Evolutionary conservation across 2,888 invertebrate species (phyloP), one percentile per base, ranked within the genome.

Genomic region (Standfussiana lucernea): DNA sequence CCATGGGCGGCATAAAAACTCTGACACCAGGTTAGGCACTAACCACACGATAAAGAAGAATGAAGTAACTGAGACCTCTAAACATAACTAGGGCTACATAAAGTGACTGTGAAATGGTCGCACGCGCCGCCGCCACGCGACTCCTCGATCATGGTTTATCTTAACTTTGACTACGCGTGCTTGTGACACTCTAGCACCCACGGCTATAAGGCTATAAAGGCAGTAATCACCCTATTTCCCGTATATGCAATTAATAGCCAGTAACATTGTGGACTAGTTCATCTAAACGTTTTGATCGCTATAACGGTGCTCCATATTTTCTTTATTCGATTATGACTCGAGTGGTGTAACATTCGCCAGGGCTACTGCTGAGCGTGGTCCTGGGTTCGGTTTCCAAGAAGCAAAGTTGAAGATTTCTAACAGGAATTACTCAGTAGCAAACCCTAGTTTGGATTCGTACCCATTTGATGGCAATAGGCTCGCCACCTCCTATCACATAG

Each of bases 81-180:
- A 61, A 50, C 24, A 24, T 72, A 10, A 42, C 0, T 76, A 13
- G 0, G n/a, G 1, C 85, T 79, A 53, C 42, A 56, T 47, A 78
- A 59, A 75, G 74, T 81, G 85, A 65, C 88, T 85, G 84, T 77
- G 86, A 89, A 92, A 93, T 91, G 91, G 89, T 77, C 89, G 90
- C 96, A 95, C 96, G 95, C 95, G 95, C 82, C 92, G 95, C 82
- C 92, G 86, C 79, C 95, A 95, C 96, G 94, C 92, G 94, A 77
- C 93, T 76, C 76, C 72, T 70, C 79, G 86, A 86, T 86, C 91
- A 91, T 90, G 91, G 91, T 91, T 92, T 95, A 95, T 95, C 95
- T 92, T 86, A 77, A 87, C 90, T 89, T 88, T 85, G 28, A 78
- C 81, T 88, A 77, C 88, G 92, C 91, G 91, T 94, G 95, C 93